A percentile compares a stretch with the other conserved stretches of the same genome.
These are phyloP conservation scores for Apostichopus leukothele DNA, from an alignment of 53 echinoderm and acorn worm genomes.

Conservation along the genomic window DNA sequence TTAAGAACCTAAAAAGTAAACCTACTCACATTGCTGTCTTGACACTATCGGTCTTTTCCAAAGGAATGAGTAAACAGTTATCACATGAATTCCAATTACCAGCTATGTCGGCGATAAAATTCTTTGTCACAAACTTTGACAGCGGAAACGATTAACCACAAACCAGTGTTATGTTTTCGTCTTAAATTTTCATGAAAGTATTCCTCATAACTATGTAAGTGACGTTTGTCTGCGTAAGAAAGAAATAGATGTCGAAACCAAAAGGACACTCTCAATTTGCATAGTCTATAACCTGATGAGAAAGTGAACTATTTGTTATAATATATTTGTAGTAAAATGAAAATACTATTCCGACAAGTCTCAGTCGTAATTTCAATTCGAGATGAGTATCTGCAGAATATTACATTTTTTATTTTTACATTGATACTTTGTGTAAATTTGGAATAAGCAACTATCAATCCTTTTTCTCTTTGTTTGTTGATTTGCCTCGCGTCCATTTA, in stretches of 20 bases:
- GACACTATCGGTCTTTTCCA: background rate
- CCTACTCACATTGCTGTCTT: background rate
- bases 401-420: background rate
- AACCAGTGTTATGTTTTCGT: background rate
- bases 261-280: background rate
- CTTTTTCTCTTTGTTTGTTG: background rate
- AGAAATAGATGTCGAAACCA: too few relatives aligned
- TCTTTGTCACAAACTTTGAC: background rate
- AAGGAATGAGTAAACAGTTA: background rate
- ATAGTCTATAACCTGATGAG: too few relatives aligned
- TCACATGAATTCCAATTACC: background rate
- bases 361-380: too few relatives aligned
- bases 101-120: background rate
- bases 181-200: background rate
- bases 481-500: background rate
- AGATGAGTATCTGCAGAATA: too few relatives aligned
- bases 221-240: background rate
- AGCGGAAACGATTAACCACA: background rate
- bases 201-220: background rate
- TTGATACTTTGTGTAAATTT: too few relatives aligned
- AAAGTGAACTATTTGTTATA: too few relatives aligned
- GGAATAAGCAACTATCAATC: too few relatives aligned
- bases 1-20: background rate
- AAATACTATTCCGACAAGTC: too few relatives aligned
- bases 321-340: too few relatives aligned